A percentile compares a stretch with the other conserved stretches of the same genome.
These are phyloP conservation scores for Thelaira solivaga DNA, from an alignment of 2,888 invertebrate genomes.

Conservation along the genomic window DNA sequence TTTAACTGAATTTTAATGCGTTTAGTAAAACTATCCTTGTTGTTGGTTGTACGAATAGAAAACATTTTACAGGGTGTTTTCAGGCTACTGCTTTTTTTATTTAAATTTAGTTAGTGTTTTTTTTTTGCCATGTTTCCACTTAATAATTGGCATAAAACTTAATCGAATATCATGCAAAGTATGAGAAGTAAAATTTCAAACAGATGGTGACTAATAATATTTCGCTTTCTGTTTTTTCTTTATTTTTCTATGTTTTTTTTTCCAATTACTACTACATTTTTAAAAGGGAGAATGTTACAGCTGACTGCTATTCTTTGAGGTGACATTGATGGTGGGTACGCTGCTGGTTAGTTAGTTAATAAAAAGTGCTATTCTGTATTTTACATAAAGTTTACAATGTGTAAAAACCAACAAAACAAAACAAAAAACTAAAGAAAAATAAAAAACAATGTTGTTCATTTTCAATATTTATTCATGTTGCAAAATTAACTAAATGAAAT, in stretches of 20 bases:
- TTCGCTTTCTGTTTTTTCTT: slow-evolving; percentile 28
- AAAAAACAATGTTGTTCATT: background rate
- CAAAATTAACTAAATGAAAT: slow-evolving; percentile 49
- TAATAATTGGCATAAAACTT: slow-evolving; percentile 59
- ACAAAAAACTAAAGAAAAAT: background rate
- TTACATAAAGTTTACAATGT: slow-evolving; percentile 46
- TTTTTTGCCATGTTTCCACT: slow-evolving; percentile 4
- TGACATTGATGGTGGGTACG: background rate
- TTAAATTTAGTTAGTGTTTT: background rate
- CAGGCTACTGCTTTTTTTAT: background rate
- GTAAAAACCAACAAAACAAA: slow-evolving; percentile 38
- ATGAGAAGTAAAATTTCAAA: slow-evolving; percentile 47
- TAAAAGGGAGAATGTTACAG: background rate
- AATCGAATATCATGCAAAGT: slow-evolving; percentile 52
- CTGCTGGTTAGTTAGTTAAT: slow-evolving; percentile 23
- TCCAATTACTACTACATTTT: background rate
- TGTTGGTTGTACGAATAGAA: too few relatives aligned
- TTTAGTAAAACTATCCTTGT: background rate
- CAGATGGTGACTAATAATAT: slow-evolving; percentile 56
- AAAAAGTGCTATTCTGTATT: slow-evolving; percentile 39
- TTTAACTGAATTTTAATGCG: slow-evolving; percentile 25
- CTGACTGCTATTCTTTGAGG: background rate
- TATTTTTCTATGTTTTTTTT: too few relatives aligned
- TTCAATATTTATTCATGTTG: slow-evolving; percentile 45
- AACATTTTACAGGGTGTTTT: slow-evolving; percentile 12